Percentiles rank a stretch among this genome's conserved stretches.
These are phyloP conservation scores for Semicossyphus pulcher DNA, from an alignment of 2,113 vertebrate genomes.

Conservation along the genomic window DNA sequence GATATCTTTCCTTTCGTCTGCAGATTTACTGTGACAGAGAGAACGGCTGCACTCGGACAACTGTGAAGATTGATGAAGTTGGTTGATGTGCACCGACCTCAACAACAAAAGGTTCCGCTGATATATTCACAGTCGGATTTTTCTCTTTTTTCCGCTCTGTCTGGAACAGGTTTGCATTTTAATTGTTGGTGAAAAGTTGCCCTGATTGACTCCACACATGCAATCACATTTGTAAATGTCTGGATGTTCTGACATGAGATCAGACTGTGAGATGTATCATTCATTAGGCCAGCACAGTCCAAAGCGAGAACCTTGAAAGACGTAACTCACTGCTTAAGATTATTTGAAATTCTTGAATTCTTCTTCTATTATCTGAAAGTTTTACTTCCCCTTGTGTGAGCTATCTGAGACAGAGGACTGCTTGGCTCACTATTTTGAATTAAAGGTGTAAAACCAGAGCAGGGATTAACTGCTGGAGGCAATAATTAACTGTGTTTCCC, in stretches of 20 bases:
- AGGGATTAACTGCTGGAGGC: no score
- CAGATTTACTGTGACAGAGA: neutral
- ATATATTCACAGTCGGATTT: neutral
- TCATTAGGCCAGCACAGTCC: no score
- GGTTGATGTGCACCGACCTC: neutral
- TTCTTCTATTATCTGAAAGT: no score
- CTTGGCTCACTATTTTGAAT: no score
- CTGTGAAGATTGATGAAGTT: no score
- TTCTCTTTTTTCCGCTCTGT: neutral
- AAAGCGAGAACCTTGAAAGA: no score
- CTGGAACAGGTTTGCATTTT: neutral
- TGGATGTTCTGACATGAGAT: neutral
- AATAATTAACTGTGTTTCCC: no score
- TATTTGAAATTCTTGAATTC: no score
- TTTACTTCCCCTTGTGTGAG: no score
- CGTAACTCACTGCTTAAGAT: no score
- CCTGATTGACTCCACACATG: neutral
- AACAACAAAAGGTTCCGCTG: neutral
- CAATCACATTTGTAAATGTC: neutral
- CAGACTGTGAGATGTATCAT: no score
- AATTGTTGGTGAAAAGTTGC: neutral
- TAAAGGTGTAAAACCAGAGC: no score
- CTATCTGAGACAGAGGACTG: neutral
- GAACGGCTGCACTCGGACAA: neutral
- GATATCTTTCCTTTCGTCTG: neutral